A percentile compares a stretch with the other conserved stretches of the same genome.
These are phyloP conservation scores for Dolichallabes microphthalmus DNA, from an alignment of 2,113 vertebrate species.

Conservation along the genomic window DNA sequence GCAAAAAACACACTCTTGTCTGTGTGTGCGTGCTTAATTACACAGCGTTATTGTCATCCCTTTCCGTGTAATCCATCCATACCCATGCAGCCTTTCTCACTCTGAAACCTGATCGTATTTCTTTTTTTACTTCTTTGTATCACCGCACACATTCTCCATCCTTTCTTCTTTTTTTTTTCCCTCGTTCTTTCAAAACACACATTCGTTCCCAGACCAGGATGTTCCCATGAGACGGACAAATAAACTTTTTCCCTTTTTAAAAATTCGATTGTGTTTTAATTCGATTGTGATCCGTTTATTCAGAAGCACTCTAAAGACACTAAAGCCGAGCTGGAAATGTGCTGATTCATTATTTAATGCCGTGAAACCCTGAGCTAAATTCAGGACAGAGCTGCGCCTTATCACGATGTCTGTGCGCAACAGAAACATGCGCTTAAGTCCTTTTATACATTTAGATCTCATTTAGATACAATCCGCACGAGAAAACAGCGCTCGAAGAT, in stretches of 20 bases:
- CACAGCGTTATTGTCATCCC: background rate
- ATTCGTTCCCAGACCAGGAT: background rate
- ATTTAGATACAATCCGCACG: background rate
- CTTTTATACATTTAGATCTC: background rate
- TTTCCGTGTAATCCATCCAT: conserved; percentile 3
- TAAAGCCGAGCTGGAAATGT: background rate
- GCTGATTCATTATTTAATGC: background rate
- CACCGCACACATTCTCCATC: background rate
- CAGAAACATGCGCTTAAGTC: background rate
- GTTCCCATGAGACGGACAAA: background rate
- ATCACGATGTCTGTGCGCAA: background rate
- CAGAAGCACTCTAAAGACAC: no score
- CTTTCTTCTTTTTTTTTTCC: background rate
- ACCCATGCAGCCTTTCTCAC: background rate
- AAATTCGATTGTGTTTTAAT: no score
- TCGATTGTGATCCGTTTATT: no score
- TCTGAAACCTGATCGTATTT: background rate
- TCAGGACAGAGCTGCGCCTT: background rate
- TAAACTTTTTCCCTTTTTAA: conserved; percentile 10
- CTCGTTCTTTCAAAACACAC: background rate
- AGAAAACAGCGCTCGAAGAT: background rate
- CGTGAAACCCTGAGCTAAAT: background rate
- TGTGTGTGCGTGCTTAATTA: conserved; percentile 26
- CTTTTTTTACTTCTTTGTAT: background rate
- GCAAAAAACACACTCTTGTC: conserved; percentile 9